These are phyloP conservation scores for Diceros bicornis DNA, from an alignment of 2,797 vertebrate genomes.

Conservation along the genomic window DNA sequence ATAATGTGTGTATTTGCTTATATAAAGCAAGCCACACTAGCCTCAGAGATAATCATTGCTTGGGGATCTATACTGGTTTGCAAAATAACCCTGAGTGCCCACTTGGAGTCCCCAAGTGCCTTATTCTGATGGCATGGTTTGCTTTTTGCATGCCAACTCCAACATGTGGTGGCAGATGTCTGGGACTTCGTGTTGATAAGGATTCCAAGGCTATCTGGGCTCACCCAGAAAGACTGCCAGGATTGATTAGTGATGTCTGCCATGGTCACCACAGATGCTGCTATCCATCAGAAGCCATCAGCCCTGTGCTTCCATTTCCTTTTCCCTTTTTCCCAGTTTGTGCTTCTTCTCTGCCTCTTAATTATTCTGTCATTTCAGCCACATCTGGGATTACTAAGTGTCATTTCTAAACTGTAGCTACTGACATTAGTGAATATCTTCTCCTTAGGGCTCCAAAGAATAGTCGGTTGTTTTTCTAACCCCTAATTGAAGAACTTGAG, in stretches of 20 bases:
- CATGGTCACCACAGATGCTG: neutral
- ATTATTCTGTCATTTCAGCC: neutral
- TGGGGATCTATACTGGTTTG: neutral
- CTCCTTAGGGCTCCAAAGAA: neutral
- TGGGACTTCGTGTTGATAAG: neutral
- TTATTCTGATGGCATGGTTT: neutral
- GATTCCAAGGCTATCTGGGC: neutral
- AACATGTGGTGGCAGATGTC: neutral
- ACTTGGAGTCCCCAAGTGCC: neutral
- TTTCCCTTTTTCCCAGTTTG: neutral
- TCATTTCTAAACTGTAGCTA: neutral
- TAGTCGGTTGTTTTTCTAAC: neutral
- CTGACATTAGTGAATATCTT: neutral
- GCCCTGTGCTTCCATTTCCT: neutral
- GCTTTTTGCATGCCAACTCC: neutral
- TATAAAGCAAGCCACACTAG: neutral
- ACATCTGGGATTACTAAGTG: neutral
- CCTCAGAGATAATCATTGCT: neutral
- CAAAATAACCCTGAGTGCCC: neutral
- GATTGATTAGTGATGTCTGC: neutral
- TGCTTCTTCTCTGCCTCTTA: neutral
- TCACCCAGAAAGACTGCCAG: neutral
- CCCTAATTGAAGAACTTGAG: neutral
- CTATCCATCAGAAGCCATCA: neutral
- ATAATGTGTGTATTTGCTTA: neutral